Evolutionary conservation across 2,113 vertebrate species (phyloP), one percentile per base, ranked within the genome.

Genomic region (Elgaria multicarinata): DNA sequence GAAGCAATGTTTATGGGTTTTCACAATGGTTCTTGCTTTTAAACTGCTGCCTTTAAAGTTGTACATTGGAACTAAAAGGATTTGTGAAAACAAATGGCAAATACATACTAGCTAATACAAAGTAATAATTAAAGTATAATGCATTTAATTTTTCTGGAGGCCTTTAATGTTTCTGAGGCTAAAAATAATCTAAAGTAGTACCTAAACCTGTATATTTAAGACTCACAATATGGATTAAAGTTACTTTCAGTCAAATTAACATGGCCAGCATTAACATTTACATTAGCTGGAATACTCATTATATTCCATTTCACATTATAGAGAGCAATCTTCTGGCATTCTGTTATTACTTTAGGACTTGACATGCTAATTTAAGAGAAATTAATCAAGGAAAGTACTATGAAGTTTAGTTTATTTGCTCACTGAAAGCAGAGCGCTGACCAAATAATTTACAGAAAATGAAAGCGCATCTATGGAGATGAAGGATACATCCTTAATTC

Each of bases 381-480:
- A 89, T 92, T 88, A 14, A 31, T 87, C 79, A 50, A n/a, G 93
- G 53, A 91, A 91, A 28, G 93, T 26, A 64, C 18, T 91, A 74
- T 88, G 26, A 93, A 94, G 93, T 91, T 88, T 85, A 80, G 87
- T 90, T 92, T 95, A 88, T 91, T 92, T 88, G 39, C 7, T 2
- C 92, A n/a, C 71, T 88, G 88, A 89, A 89, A 93, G 88, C 93
- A 91, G 88, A 58, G 31, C 53, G 91, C 39, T 42, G 77, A 87
- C 8, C 78, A 94, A 93, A 83, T 84, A 92, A 66, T 72, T 91
- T 90, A 93, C 87, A 81, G 39, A 86, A 89, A 74, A 91, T 87
- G 92, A 86, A 93, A n/a, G 5, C 69, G 80, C 91, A 72, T 50
- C 88, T 90, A 93, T 89, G 91, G 93, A 94, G 94, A 96, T 93